Evolutionary conservation across 1,140 invertebrate species (phyloP).

Genomic region (Drosophila seguyi): DNA sequence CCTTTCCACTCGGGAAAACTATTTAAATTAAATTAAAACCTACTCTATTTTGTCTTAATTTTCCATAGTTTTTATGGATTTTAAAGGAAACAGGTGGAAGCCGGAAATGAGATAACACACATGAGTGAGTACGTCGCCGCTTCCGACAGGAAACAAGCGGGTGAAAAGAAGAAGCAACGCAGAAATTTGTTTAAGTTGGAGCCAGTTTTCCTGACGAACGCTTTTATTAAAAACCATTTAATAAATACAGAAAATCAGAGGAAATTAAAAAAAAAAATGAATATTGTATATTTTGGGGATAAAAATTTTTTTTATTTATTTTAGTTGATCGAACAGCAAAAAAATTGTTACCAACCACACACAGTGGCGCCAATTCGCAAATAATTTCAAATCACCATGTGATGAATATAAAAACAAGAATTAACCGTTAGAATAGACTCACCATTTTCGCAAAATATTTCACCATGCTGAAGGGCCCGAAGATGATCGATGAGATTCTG

Average conservation of each 20-base stretch:
- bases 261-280: too few relatives aligned
- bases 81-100: slow-evolving; percentile 16
- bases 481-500: too few relatives aligned
- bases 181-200: not conserved
- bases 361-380: too few relatives aligned
- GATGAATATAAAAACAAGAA: not conserved
- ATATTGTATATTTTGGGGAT: too few relatives aligned
- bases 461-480: too few relatives aligned
- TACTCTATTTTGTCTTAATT: not conserved
- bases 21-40: slow-evolving; percentile 2
- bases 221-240: not conserved
- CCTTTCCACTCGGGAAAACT: not conserved
- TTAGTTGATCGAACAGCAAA: too few relatives aligned
- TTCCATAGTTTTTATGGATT: not conserved
- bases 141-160: slow-evolving; percentile 50
- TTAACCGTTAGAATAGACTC: not conserved
- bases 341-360: too few relatives aligned
- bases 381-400: too few relatives aligned
- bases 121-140: slow-evolving; percentile 68
- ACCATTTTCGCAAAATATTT: too few relatives aligned
- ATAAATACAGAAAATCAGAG: not conserved
- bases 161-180: not conserved
- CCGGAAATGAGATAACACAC: slow-evolving; percentile 78
- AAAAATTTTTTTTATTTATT: too few relatives aligned
- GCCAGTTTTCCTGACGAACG: not conserved